Conservation (phyloP, 2,113 vertebrate species). For the Gasterosteus aculeatus region DNA sequence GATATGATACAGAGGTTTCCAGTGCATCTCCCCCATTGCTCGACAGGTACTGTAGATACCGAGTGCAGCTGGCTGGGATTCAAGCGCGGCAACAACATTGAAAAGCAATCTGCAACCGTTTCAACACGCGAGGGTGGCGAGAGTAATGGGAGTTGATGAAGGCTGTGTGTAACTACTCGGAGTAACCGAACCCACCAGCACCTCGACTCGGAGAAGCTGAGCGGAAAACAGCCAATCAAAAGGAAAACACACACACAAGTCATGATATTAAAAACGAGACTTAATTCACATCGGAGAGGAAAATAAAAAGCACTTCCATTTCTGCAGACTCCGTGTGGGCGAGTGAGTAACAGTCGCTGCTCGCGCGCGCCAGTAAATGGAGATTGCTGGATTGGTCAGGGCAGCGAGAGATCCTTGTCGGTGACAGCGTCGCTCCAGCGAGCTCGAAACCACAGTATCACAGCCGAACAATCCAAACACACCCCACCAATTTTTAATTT, state of each 20-base stretch:
- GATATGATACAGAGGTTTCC: constrained; percentile 71
- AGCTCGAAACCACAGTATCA: constrained; percentile 80
- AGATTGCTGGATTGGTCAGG: constrained; percentile 70
- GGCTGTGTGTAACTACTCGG: constrained; percentile 36
- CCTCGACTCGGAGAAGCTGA: constrained; percentile 23
- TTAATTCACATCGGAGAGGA: constrained; percentile 12
- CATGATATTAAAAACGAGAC: constrained; percentile 32
- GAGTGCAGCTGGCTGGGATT: constrained; percentile 65
- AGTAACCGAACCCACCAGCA: constrained; percentile 57
- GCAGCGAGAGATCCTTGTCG: constrained; percentile 77
- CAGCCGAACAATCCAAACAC: constrained; percentile 82
- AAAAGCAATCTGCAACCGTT: constrained; percentile 64
- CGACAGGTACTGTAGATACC: constrained; percentile 64
- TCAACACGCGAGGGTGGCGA: constrained; percentile 53
- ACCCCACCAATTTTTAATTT: constrained; percentile 84
- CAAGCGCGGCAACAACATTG: constrained; percentile 68
- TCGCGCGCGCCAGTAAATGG: constrained; percentile 30
- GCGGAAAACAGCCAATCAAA: constrained; percentile 32
- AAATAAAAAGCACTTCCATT: constrained; percentile 26
- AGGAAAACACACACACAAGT: constrained; percentile 8
- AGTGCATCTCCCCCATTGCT: constrained; percentile 47
- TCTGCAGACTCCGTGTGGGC: constrained; percentile 26
- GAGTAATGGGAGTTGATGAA: constrained; percentile 54
- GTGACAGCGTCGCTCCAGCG: constrained; percentile 83
- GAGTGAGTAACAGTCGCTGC: constrained; percentile 26